A percentile compares a stretch with the other conserved stretches of the same genome.
Evolutionary conservation across 2,113 vertebrate species (phyloP).

Genomic region (Pagrus major): DNA sequence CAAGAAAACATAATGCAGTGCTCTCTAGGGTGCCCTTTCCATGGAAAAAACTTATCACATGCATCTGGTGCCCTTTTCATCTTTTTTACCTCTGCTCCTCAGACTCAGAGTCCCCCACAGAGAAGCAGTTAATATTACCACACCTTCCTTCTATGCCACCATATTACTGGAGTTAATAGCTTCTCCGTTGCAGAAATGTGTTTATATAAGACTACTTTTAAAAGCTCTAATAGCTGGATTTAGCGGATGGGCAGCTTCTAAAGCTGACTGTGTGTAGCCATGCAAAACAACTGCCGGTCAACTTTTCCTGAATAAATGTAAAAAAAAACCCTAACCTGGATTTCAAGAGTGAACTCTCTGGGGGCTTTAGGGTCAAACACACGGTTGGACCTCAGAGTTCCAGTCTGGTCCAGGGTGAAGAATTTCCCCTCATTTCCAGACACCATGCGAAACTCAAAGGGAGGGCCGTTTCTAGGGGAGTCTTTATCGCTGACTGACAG

Average conservation of each 20-base stretch:
- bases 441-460: slow-evolving; percentile 91
- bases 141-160: neutral
- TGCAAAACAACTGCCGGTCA: neutral
- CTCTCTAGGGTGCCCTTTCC: neutral
- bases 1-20: neutral
- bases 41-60: neutral
- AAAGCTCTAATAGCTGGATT: slow-evolving; percentile 18
- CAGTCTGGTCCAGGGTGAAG: slow-evolving; percentile 90
- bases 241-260: neutral
- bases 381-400: slow-evolving; percentile 88
- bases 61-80: neutral
- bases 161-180: neutral
- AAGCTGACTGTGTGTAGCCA: slow-evolving; percentile 4
- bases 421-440: slow-evolving; percentile 92
- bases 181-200: slow-evolving; percentile 4
- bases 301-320: slow-evolving; percentile 4
- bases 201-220: neutral
- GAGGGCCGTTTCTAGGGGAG: slow-evolving; percentile 93
- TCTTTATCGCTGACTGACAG: slow-evolving; percentile 94
- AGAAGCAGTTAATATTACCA: neutral
- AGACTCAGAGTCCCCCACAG: neutral
- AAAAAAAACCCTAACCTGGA: slow-evolving; percentile 86
- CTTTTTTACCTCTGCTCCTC: neutral
- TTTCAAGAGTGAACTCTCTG: slow-evolving; percentile 90
- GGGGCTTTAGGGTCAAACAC: slow-evolving; percentile 87